Evolutionary conservation across 2,888 invertebrate species (phyloP), one percentile per base, ranked within the genome.

Genomic region (Heliconius ismenius): DNA sequence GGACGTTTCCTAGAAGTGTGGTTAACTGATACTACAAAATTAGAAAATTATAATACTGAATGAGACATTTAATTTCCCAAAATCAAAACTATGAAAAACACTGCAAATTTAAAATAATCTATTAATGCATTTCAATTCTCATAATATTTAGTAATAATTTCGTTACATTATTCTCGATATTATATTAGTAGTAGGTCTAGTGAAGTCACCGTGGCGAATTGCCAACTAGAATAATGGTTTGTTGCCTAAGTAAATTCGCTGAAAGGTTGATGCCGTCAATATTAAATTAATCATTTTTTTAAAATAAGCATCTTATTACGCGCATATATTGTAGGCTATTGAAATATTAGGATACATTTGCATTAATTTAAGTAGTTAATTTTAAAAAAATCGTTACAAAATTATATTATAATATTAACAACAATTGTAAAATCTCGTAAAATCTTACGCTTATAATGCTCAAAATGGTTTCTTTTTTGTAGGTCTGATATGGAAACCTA

Each of bases 171-270:
- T 26, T 62, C 39, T 26, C 62, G 72, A 39, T n/a, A 58, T n/a
- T 39, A 62, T 58, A 60, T 72, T n/a, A 65, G 64, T 58, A n/a
- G 49, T 63, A 36, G 21, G 49, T 63, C 60, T 70, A 28, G 28
- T 28, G 72, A 73, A 73, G 54, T 73, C 72, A 60, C 65, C 32
- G 24, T 76, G 76, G 76, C 72, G 54, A 18, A 18, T 39, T 49
- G 76, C 72, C 76, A 76, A 65, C 58, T 72, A 32, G 39, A 58
- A 64, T 72, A 70, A 70, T 64, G 21, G 26, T 76, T 63, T 70
- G 54, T 70, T 62, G 70, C 54, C 39, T 58, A 58, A 65, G 58
- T 24, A 58, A 64, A 76, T 72, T 76, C 60, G 64, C 18, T 65
- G 72, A 72, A 60, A 65, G 62, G 39, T 62, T 73, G 26, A 73